Conservation (phyloP, 2,113 vertebrate genomes). For the Toxotes jaculatrix region DNA sequence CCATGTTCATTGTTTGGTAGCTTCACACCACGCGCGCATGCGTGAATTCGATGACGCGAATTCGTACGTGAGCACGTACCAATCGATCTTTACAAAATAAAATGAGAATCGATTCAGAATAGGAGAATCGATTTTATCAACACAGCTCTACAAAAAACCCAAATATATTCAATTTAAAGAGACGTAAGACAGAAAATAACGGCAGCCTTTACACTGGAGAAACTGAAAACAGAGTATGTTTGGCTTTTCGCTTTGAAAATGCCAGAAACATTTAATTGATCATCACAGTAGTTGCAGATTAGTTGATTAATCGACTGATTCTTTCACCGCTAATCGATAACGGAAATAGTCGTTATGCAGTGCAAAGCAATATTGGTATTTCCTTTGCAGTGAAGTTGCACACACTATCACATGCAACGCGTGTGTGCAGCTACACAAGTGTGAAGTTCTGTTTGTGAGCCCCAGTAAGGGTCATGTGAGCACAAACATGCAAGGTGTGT, state of each 20-base stretch:
- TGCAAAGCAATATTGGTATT: not conserved
- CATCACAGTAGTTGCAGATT: not conserved
- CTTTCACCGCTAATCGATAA: not conserved
- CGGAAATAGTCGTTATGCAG: slow-evolving; percentile 1
- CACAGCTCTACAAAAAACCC: no score
- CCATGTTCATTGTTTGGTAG: no score
- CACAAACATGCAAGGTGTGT: slow-evolving; percentile 63
- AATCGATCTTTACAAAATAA: no score
- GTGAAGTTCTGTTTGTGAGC: slow-evolving; percentile 45
- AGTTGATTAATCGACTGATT: not conserved
- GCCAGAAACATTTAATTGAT: not conserved
- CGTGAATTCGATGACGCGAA: no score
- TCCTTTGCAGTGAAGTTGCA: not conserved
- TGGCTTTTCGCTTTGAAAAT: not conserved
- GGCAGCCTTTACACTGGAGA: not conserved
- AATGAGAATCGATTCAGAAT: no score
- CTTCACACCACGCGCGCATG: no score
- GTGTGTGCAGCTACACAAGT: slow-evolving; percentile 19
- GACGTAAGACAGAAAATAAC: not conserved
- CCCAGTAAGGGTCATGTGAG: slow-evolving; percentile 41
- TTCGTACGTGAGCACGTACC: no score
- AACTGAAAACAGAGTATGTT: not conserved
- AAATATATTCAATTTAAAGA: not conserved
- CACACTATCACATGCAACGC: slow-evolving; percentile 1
- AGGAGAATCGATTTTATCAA: no score